Percentiles rank a stretch among this genome's conserved stretches.
Evolutionary conservation across 2,797 vertebrate species (phyloP).

Genomic region (Syngnathus rostellatus): DNA sequence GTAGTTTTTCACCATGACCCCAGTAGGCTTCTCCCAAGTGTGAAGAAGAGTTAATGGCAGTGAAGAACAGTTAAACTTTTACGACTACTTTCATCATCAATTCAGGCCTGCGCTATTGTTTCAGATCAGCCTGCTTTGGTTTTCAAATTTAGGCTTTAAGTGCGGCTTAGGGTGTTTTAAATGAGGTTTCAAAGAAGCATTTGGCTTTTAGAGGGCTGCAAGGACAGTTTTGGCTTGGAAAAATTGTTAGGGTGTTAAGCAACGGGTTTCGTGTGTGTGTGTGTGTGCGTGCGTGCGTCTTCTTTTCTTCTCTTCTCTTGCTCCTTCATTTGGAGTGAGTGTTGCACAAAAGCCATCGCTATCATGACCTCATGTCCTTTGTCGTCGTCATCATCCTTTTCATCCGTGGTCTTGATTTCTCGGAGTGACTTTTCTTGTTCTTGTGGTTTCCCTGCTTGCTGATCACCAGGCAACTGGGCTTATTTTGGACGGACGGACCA

Average conservation of each 20-base stretch:
- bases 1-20: not conserved
- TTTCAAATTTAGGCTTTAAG: not conserved
- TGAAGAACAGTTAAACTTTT: not conserved
- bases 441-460: conserved; percentile 56
- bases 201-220: not conserved
- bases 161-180: not conserved
- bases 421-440: conserved; percentile 7
- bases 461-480: conserved; percentile 80
- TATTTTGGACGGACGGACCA: conserved; percentile 96
- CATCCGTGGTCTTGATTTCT: not conserved
- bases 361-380: not conserved
- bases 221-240: not conserved
- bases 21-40: not conserved
- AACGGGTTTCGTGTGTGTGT: too few species aligned
- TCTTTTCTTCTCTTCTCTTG: not conserved
- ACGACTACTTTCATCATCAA: not conserved
- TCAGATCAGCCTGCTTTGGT: not conserved
- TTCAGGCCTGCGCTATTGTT: not conserved
- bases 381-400: not conserved
- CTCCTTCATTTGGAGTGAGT: not conserved
- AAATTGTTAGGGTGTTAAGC: too few species aligned
- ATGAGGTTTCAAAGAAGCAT: not conserved
- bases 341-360: not conserved
- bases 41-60: not conserved
- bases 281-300: too few species aligned